Percentiles rank a stretch among this genome's conserved stretches.
Conservation (phyloP, 1,140 invertebrate species). For the Drosophila murphyi region DNA sequence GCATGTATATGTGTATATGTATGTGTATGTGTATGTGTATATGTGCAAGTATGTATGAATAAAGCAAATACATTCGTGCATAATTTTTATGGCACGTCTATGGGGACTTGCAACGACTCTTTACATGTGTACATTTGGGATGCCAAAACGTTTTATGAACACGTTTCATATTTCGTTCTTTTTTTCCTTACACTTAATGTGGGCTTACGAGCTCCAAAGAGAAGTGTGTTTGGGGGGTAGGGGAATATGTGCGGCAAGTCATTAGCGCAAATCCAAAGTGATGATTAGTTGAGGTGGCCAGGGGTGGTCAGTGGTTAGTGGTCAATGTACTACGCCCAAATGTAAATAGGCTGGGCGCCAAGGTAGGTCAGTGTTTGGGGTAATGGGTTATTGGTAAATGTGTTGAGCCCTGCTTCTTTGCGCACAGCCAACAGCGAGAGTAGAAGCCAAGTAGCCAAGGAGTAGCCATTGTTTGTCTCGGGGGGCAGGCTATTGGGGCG, state of each 20-base stretch:
- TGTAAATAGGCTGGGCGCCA: slow-evolving; percentile 70
- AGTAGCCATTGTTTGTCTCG: neutral
- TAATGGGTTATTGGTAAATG: slow-evolving; percentile 11
- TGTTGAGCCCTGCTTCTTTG: slow-evolving; percentile 50
- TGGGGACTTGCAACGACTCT: slow-evolving; percentile 44
- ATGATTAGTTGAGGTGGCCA: slow-evolving; percentile 61
- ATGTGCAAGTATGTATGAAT: slow-evolving; percentile 44
- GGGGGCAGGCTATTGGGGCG: neutral
- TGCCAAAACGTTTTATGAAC: slow-evolving; percentile 80
- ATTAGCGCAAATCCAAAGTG: slow-evolving; percentile 76
- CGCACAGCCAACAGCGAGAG: slow-evolving; percentile 43
- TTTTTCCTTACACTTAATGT: slow-evolving; percentile 56
- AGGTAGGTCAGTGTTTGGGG: slow-evolving; percentile 54
- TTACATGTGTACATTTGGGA: slow-evolving; percentile 63
- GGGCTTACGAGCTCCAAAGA: slow-evolving; percentile 35
- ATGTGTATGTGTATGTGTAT: neutral
- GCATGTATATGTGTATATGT: too few relatives aligned
- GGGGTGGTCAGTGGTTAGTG: slow-evolving; percentile 34
- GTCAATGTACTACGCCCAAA: slow-evolving; percentile 78
- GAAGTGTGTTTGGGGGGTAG: neutral
- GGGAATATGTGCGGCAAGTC: slow-evolving; percentile 42
- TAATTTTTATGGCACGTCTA: slow-evolving; percentile 76
- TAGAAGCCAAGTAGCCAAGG: neutral
- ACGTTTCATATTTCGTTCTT: slow-evolving; percentile 40
- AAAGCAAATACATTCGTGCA: slow-evolving; percentile 80